Evolutionary conservation across 1,140 invertebrate genomes (phyloP), one percentile per base, ranked within the genome.

Genomic region (Drosophila nebulosa): DNA sequence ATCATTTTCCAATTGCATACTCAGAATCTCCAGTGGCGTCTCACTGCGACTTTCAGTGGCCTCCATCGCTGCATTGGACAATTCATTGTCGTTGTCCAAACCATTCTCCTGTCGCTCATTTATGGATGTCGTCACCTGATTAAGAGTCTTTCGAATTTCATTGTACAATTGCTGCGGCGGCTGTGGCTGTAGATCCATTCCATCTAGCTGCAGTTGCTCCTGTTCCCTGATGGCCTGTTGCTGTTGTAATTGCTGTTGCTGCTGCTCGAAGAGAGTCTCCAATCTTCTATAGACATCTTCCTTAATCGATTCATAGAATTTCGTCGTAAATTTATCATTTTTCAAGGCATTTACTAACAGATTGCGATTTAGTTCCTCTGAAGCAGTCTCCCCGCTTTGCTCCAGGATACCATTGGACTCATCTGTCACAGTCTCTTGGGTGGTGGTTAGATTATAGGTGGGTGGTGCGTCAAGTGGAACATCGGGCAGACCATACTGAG

Each of bases 231-330:
- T 75, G 72, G n/a, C 42, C 24, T 65, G 63, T 22, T 84, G 68
- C n/a, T 72, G 81, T 9, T 79, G 84, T 4, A 90, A 94, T 1
- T 95, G 95, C 64, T 94, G 79, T 55, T 85, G 81, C 18, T 86
- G 94, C 88, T 96, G 96, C 1, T 94, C 94, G 1, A 94, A 93
- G 26, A 96, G 91, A 2, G 94, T 93, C n/a, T 94, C 94, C 1
- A 96, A 93, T 80, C 95, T 94, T 10, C 95, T 94, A 78, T 95
- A 95, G 2, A 95, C 94, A 86, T 94, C 94, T 78, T 95, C 94
- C 39, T 94, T 92, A 14, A 95, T 91, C 10, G 94, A 92, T 69
- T 95, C 94, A 85, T 94, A 94, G 22, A 94, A 92, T 86, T 94
- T 94, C 2, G 93, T 93, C 0, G 93, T 92, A 3, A 93, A 93